Evolutionary conservation across 2,113 vertebrate species (phyloP).

Genomic region (Scytalopus superciliaris): DNA sequence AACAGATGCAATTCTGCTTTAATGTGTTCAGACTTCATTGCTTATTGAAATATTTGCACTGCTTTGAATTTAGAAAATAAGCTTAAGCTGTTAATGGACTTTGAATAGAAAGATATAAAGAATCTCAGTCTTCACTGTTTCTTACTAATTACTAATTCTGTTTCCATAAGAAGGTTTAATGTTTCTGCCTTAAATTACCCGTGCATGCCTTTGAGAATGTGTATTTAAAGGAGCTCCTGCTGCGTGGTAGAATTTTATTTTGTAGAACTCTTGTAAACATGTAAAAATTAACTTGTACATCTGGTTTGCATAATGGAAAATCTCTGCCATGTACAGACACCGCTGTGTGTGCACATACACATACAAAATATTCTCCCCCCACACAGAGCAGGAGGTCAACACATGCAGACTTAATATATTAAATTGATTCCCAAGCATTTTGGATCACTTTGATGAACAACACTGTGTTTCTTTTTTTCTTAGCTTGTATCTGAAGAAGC

Average conservation of each 20-base stretch:
- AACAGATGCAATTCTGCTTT: slow-evolving; percentile 13
- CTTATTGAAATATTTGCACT: slow-evolving; percentile 39
- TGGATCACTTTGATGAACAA: background rate
- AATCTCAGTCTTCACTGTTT: background rate
- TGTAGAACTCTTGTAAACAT: slow-evolving; percentile 41
- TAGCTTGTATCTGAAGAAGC: background rate
- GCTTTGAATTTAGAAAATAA: slow-evolving; percentile 41
- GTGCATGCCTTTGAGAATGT: slow-evolving; percentile 32
- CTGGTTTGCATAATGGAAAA: background rate
- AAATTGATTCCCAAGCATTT: background rate
- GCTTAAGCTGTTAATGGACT: slow-evolving; percentile 18
- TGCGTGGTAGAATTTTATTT: slow-evolving; percentile 1
- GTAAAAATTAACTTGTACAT: slow-evolving; percentile 19
- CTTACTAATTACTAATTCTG: slow-evolving; percentile 44
- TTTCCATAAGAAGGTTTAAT: slow-evolving; percentile 48
- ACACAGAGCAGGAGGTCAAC: background rate
- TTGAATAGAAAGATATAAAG: slow-evolving; percentile 12
- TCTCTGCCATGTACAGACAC: background rate
- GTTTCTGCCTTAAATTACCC: slow-evolving; percentile 36
- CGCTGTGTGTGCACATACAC: accelerated
- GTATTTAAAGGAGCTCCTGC: slow-evolving; percentile 46
- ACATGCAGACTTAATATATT: background rate
- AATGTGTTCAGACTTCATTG: slow-evolving; percentile 13
- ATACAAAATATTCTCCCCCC: accelerated
- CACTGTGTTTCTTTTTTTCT: background rate